Evolutionary conservation across 2,797 vertebrate genomes (phyloP), one percentile per base, ranked within the genome.

Genomic region (Pteropus rufus): DNA sequence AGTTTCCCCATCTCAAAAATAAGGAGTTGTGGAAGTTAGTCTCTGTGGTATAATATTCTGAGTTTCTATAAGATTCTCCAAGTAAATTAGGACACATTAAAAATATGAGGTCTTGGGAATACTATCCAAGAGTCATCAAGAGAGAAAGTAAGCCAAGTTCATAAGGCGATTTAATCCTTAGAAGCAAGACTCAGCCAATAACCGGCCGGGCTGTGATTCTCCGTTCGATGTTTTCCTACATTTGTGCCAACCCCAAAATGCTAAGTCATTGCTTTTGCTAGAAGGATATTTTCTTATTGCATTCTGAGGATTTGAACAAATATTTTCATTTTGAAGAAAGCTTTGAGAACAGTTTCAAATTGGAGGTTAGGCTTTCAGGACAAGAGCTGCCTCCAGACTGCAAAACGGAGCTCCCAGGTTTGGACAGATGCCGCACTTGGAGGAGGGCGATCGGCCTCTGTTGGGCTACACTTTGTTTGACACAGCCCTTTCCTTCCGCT

Each of bases 251-350:
- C 86, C 95, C 91, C 21, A 21, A 97, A 97, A 95, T 97, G 97
- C 97, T 96, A 98, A 98, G 97, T 98, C 97, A 98, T 98, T 97
- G 97, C 97, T 98, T 98, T 98, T 96, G 95, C 97, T 97, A 96
- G 97, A 97, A 97, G 97, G 92, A 92, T 98, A 97, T 98, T 98
- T 98, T 97, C 97, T 97, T 97, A 97, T 82, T 97, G 96, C 95
- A 96, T 97, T 97, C 96, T 97, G 97, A 97, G 97, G 97, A 98
- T 97, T 98, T 98, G 95, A 89, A 95, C 91, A 98, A 98, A 97
- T 98, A 98, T 98, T 98, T 98, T 97, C 97, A 95, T 91, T 91
- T 95, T 93, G 96, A 97, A 91, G 92, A 97, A 97, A 91, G 79
- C 94, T 97, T 97, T 97, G 93, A 97, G 95, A 96, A 96, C 65